Percentiles rank a stretch among this genome's conserved stretches.
phyloP scores from a whole-genome alignment of 1,140 invertebrate genomes.

The Trichonephila clavata region DNA sequence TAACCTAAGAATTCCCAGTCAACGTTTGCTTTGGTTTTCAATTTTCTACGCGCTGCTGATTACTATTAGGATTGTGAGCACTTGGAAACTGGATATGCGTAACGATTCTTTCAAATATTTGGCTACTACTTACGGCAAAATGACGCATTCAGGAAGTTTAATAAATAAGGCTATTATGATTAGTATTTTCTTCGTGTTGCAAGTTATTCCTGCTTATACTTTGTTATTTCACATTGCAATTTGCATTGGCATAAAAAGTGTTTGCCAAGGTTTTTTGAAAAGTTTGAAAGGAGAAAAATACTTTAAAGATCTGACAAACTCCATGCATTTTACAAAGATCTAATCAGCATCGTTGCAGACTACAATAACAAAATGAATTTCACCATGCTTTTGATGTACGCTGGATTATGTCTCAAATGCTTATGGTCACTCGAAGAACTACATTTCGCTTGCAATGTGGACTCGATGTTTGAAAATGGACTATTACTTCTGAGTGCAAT shows the following conservation, averaged over 20 bases:
- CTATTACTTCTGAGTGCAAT: not conserved
- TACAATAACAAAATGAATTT: not conserved
- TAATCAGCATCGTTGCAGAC: not conserved
- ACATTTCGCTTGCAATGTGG: not conserved
- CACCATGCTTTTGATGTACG: not conserved
- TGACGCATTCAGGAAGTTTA: not conserved
- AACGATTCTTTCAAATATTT: too few relatives aligned
- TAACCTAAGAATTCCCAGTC: not conserved
- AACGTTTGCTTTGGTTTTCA: not conserved
- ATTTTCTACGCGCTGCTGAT: not conserved
- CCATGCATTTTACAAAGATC: not conserved
- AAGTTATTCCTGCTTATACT: not conserved
- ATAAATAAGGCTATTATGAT: not conserved
- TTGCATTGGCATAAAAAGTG: not conserved
- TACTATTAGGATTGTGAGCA: not conserved
- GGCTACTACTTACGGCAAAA: not conserved
- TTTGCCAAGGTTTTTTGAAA: not conserved
- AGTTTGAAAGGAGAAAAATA: not conserved
- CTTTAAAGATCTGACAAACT: not conserved
- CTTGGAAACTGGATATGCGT: not conserved
- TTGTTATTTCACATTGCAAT: not conserved
- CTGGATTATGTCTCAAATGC: not conserved
- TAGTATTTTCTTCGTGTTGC: not conserved
- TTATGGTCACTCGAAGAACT: not conserved
- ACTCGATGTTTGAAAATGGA: not conserved